phyloP scores from a whole-genome alignment of 2,797 vertebrate genomes.

The Myotis pilosus region DNA sequence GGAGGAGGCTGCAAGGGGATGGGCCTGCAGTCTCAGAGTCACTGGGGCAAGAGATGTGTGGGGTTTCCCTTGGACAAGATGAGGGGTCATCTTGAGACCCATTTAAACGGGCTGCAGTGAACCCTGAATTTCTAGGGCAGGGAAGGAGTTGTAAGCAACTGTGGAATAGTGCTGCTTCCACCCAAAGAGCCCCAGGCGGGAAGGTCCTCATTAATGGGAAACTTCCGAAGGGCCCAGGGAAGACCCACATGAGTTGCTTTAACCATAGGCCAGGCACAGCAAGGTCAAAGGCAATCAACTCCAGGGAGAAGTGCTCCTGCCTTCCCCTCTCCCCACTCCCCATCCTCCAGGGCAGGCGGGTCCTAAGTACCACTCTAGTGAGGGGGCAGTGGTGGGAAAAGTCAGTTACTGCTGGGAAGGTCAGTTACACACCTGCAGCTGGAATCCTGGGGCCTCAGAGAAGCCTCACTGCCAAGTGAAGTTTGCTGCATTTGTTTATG shows the following conservation, averaged over 20 bases:
- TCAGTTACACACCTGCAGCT: neutral
- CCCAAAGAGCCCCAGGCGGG: neutral
- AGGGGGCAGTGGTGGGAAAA: neutral
- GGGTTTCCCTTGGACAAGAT: neutral
- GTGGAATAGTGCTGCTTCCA: neutral
- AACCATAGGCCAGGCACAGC: neutral
- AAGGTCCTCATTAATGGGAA: neutral
- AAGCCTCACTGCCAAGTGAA: neutral
- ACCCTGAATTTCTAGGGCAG: neutral
- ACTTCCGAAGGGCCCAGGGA: neutral
- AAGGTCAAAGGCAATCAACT: neutral
- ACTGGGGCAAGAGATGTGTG: neutral
- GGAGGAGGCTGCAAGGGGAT: neutral
- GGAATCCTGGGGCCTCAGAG: no score
- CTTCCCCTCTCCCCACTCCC: neutral
- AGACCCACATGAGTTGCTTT: neutral
- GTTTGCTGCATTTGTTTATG: slow-evolving; percentile 1
- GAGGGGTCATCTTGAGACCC: neutral
- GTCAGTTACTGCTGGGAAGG: neutral
- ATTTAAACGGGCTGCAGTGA: neutral
- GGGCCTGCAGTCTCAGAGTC: neutral
- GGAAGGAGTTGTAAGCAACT: neutral
- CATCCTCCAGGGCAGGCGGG: neutral
- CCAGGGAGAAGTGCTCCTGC: neutral
- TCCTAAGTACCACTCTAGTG: neutral